These are phyloP conservation scores for Eupsilia transversa DNA, from an alignment of 2,888 invertebrate species.

Conservation along the genomic window DNA sequence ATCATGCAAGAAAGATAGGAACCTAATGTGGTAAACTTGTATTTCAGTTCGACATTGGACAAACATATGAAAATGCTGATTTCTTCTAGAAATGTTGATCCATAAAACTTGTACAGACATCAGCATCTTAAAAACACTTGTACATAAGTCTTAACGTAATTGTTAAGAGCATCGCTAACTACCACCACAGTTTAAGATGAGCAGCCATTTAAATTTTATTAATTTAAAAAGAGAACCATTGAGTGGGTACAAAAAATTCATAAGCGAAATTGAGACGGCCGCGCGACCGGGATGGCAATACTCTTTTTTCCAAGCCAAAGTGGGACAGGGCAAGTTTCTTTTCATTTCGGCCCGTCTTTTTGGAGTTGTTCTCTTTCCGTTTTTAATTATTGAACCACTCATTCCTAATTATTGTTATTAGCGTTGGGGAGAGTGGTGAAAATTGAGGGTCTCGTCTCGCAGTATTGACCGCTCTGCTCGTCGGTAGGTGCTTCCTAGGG, in stretches of 20 bases:
- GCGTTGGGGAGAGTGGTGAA: constrained; percentile 89
- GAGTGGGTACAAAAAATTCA: constrained; percentile 79
- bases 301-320: constrained; percentile 68
- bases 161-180: constrained; percentile 65
- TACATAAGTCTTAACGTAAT: constrained; percentile 50
- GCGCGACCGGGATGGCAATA: constrained; percentile 73
- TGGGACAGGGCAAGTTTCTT: constrained; percentile 77
- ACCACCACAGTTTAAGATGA: constrained; percentile 69
- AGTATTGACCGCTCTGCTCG: constrained; percentile 88
- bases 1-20: background rate
- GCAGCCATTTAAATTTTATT: constrained; percentile 82
- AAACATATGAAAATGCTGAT: background rate
- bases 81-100: background rate
- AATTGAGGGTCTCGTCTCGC: constrained; percentile 88
- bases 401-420: constrained; percentile 91
- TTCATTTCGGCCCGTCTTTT: constrained; percentile 81
- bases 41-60: background rate
- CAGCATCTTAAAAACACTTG: constrained; percentile 17
- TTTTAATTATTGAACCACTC: constrained; percentile 92
- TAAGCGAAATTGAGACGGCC: constrained; percentile 83
- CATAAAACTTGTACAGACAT: background rate
- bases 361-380: constrained; percentile 89
- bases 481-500: constrained; percentile 82
- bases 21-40: background rate
- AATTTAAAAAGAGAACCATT: constrained; percentile 81